A percentile compares a stretch with the other conserved stretches of the same genome.
These are phyloP conservation scores for Amazona vittata DNA, from an alignment of 2,113 vertebrate genomes.

Conservation along the genomic window DNA sequence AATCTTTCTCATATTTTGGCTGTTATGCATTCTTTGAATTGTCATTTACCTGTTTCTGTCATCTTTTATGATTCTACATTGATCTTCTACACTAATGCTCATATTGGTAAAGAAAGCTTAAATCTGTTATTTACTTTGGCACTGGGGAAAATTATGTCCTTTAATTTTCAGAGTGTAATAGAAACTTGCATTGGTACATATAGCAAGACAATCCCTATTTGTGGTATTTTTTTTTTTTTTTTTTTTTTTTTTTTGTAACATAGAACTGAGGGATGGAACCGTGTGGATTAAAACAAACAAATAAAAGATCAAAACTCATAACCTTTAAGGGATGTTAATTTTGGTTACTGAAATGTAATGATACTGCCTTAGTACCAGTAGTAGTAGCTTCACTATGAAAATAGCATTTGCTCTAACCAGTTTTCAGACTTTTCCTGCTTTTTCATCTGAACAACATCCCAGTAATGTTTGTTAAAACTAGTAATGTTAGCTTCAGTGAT, in stretches of 20 bases:
- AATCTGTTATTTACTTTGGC: neutral
- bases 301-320: neutral
- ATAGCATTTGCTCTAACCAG: neutral
- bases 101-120: neutral
- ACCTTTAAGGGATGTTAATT: neutral
- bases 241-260: neutral
- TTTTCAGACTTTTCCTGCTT: neutral
- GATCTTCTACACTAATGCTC: neutral
- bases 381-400: neutral
- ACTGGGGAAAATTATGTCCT: neutral
- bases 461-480: neutral
- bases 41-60: neutral
- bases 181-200: neutral
- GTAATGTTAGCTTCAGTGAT: neutral
- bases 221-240: accelerated
- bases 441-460: neutral
- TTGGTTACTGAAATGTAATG: neutral
- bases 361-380: neutral
- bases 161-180: neutral
- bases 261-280: neutral
- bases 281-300: neutral
- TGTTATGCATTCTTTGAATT: neutral
- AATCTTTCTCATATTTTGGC: neutral
- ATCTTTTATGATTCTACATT: neutral
- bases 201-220: neutral